These are phyloP conservation scores for Leptinotarsa lineolata DNA, from an alignment of 1,140 invertebrate genomes.

Conservation along the genomic window DNA sequence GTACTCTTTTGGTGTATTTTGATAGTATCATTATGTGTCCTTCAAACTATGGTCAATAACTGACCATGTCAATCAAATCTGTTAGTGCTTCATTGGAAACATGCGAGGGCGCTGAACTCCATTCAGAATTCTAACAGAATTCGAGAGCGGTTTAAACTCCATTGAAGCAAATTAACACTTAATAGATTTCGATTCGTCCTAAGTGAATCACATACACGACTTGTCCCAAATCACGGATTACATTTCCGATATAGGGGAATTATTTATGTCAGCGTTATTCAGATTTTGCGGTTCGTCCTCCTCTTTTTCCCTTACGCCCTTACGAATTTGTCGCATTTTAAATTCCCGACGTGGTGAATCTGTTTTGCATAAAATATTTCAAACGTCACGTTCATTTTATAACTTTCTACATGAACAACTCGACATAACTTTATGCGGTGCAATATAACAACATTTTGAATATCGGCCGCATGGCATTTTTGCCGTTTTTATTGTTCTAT, in stretches of 20 bases:
- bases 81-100: background rate
- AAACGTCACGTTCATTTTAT: slow-evolving; percentile 19
- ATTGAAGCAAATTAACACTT: background rate
- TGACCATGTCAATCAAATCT: too few species aligned
- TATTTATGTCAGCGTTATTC: slow-evolving; percentile 5
- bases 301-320: background rate
- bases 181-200: slow-evolving; percentile 1
- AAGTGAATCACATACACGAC: background rate
- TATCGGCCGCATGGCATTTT: background rate
- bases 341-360: slow-evolving; percentile 11
- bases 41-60: too few species aligned
- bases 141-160: background rate
- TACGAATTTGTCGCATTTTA: slow-evolving; percentile 11
- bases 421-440: slow-evolving; percentile 7
- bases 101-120: background rate
- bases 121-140: background rate
- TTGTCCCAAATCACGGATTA: slow-evolving; percentile 8
- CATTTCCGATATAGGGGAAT: slow-evolving; percentile 2
- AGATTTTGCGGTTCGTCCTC: background rate
- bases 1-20: too few species aligned
- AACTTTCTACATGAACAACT: slow-evolving; percentile 16
- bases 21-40: too few species aligned
- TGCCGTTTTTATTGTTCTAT: background rate
- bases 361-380: slow-evolving; percentile 16
- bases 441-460: slow-evolving; percentile 15